Base-by-base conservation (phyloP, 2,888 invertebrate species). In the Mesoligia furuncula region DNA sequence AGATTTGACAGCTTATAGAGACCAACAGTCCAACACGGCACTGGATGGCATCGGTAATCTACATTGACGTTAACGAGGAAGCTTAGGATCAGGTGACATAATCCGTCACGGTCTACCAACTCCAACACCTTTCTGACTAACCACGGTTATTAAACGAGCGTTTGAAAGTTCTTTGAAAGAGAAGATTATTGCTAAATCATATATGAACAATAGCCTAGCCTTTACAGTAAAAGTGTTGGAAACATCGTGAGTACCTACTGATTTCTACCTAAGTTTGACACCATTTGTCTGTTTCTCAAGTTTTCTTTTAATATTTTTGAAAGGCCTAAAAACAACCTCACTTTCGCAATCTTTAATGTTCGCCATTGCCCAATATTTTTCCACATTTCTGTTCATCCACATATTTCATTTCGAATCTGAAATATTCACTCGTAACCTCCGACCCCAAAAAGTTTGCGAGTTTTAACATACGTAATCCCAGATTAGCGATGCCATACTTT, bases 401-500 rank as follows among this genome's bases (percentile, higher is more conserved):
- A 45, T 57, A 62, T 81, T 67, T 81, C 54, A 79, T 79, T 62
- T 67, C 15, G 45, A 61, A 64, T 80, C 11, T 83, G 71, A 83
- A 81, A 84, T 72, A 80, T 85, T 81, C n/a, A 81, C 71, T 85
- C 39, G 61, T 75, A 75, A 72, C 81, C 66, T 76, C 72, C 48
- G 65, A 83, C 72, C 66, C 54, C 79, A 69, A 65, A 83, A 85
- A 73, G 72, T 85, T 83, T 17, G 57, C 66, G 73, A 76, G 48
- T 81, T 76, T 75, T 64, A 64, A 74, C 81, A 81, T 82, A 39
- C 74, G 74, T 83, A 83, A 83, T 70, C 73, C 85, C 81, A 72
- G 81, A 81, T 83, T 83, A 85, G 72, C 76, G 73, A 73, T 73
- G 80, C 66, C 62, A 84, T 72, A 85, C 68, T 72, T 83, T 80